Conservation (phyloP, 2,113 vertebrate species). For the Tachysurus vachellii region DNA sequence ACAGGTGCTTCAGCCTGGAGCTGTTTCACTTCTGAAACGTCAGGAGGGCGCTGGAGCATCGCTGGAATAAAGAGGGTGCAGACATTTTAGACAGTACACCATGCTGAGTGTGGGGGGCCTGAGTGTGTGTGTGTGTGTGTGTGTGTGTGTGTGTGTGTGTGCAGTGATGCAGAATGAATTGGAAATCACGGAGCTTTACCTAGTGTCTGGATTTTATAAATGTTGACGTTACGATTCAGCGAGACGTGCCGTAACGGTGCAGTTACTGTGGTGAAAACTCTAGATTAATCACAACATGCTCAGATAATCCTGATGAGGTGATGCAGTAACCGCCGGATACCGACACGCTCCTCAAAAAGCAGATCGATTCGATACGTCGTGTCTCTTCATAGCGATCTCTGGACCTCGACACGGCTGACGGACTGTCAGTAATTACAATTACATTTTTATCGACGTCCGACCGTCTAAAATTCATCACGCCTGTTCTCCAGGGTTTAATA, state of each 20-base stretch:
- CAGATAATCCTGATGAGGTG: background rate
- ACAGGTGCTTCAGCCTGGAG: conserved; percentile 49
- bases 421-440: conserved; percentile 39
- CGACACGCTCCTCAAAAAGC: conserved; percentile 12
- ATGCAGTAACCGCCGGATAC: background rate
- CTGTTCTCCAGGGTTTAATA: background rate
- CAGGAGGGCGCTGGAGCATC: conserved; percentile 18
- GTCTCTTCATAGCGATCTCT: background rate
- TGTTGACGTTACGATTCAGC: background rate
- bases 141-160: background rate
- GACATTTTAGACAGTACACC: background rate
- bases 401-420: background rate
- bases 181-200: background rate
- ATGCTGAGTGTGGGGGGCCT: conserved; percentile 14
- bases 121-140: conserved; percentile 32
- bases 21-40: conserved; percentile 22
- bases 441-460: conserved; percentile 39
- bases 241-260: too few relatives aligned
- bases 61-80: background rate
- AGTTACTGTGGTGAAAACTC: background rate
- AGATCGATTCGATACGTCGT: background rate
- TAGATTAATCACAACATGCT: background rate
- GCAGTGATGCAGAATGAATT: conserved; percentile 1
- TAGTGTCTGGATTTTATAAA: background rate
- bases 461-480: conserved; percentile 37